A percentile compares a stretch with the other conserved stretches of the same genome.
Evolutionary conservation across 2,113 vertebrate species (phyloP).

Genomic region (Myiagra hebetior): DNA sequence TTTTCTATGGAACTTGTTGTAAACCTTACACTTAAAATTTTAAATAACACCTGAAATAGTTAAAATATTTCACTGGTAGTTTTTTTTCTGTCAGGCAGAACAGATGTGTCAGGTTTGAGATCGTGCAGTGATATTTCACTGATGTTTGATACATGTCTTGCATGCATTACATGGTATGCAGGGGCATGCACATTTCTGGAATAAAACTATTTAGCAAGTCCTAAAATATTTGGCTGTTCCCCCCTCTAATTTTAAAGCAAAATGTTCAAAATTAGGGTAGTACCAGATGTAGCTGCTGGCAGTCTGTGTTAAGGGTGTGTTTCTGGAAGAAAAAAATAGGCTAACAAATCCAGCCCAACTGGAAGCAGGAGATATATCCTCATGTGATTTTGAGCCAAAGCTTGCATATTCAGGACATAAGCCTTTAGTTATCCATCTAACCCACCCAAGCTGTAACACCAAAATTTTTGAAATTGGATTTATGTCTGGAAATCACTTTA

Average conservation of each 20-base stretch:
- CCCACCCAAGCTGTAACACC: slow-evolving; percentile 11
- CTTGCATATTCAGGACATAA: slow-evolving; percentile 18
- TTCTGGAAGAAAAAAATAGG: slow-evolving; percentile 20
- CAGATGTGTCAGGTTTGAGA: background rate
- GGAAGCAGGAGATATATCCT: slow-evolving; percentile 29
- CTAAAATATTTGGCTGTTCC: slow-evolving; percentile 9
- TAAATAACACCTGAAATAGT: background rate
- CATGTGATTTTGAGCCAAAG: slow-evolving; percentile 32
- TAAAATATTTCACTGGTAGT: background rate
- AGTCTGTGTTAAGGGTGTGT: slow-evolving; percentile 16
- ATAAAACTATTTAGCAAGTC: slow-evolving; percentile 22
- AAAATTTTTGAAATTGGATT: slow-evolving; percentile 11
- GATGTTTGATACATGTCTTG: background rate
- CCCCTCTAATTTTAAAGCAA: slow-evolving; percentile 37
- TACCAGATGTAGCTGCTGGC: slow-evolving; percentile 59
- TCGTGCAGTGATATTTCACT: background rate
- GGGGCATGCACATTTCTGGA: background rate
- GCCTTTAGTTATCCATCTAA: background rate
- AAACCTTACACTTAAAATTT: background rate
- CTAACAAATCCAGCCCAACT: slow-evolving; percentile 8
- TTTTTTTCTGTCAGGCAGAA: background rate
- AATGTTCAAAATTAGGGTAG: slow-evolving; percentile 20
- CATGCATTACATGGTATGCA: background rate
- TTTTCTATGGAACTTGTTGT: background rate
- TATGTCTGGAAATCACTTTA: background rate